Evolutionary conservation across 2,888 invertebrate species (phyloP).

Genomic region (Eupithecia subumbrata): DNA sequence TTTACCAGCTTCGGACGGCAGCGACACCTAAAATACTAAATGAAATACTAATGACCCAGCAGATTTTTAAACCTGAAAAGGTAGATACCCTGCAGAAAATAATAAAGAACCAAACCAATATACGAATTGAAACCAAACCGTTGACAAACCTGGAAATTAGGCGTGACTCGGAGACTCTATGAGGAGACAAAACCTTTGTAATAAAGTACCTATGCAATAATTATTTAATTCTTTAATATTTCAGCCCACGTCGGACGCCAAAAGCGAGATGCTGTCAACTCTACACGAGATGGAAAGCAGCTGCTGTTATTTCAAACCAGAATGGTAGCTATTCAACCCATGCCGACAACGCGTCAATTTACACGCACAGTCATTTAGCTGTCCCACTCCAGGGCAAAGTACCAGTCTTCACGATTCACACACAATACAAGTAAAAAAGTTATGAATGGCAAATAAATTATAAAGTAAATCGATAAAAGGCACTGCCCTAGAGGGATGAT

Average conservation of each 20-base stretch:
- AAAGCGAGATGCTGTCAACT: conserved; percentile 63
- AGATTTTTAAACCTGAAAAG: not conserved
- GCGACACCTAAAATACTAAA: not conserved
- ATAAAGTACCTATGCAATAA: not conserved
- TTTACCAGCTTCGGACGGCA: not conserved
- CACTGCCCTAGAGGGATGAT: conserved; percentile 29
- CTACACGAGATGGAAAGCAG: conserved; percentile 70
- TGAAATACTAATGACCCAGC: not conserved
- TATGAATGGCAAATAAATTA: conserved; percentile 20
- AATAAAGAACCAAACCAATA: not conserved
- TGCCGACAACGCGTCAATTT: conserved; percentile 17
- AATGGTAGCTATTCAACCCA: conserved; percentile 57
- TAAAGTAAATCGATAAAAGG: conserved; percentile 22
- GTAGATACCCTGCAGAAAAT: not conserved
- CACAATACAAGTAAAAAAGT: not conserved
- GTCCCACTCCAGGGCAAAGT: not conserved
- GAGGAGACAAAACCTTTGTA: not conserved
- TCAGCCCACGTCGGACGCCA: conserved; percentile 63
- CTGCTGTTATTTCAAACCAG: conserved; percentile 61
- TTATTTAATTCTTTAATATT: conserved; percentile 43
- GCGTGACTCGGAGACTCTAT: not conserved
- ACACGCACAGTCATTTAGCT: conserved; percentile 6
- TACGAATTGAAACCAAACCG: not conserved
- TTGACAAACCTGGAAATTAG: not conserved
- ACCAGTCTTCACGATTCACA: not conserved